phyloP scores from a whole-genome alignment of 2,113 vertebrate species.

The Orycteropus afer region DNA sequence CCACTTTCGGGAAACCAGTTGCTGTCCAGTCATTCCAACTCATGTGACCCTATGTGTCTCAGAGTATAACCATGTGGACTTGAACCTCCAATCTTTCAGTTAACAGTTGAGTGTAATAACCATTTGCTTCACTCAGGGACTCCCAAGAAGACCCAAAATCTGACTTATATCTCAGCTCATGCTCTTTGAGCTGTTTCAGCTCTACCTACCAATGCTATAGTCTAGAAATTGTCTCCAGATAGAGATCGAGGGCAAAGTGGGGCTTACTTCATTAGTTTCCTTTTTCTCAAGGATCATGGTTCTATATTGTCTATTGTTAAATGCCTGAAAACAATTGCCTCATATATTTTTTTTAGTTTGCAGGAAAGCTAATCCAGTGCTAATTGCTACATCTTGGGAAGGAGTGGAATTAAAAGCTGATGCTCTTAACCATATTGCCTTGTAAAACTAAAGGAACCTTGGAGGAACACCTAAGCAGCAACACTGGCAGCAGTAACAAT shows the following conservation, averaged over 20 bases:
- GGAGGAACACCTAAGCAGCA: not conserved
- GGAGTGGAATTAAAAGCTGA: not conserved
- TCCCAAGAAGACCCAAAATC: no score
- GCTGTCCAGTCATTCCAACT: no score
- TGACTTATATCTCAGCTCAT: no score
- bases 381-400: not conserved
- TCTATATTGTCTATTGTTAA: not conserved
- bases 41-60: no score
- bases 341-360: not conserved
- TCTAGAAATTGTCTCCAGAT: no score
- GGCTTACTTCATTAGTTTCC: not conserved
- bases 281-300: not conserved
- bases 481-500: not conserved
- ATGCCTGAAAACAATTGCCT: not conserved
- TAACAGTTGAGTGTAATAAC: no score
- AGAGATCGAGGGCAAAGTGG: no score
- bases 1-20: no score
- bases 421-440: not conserved
- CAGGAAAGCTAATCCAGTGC: not conserved
- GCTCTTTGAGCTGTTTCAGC: not conserved
- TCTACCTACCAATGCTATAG: no score
- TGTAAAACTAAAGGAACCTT: not conserved
- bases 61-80: no score
- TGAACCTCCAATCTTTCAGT: no score
- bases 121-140: no score